Conservation (phyloP, 2,113 vertebrate genomes). For the Cebidichthys violaceus region DNA sequence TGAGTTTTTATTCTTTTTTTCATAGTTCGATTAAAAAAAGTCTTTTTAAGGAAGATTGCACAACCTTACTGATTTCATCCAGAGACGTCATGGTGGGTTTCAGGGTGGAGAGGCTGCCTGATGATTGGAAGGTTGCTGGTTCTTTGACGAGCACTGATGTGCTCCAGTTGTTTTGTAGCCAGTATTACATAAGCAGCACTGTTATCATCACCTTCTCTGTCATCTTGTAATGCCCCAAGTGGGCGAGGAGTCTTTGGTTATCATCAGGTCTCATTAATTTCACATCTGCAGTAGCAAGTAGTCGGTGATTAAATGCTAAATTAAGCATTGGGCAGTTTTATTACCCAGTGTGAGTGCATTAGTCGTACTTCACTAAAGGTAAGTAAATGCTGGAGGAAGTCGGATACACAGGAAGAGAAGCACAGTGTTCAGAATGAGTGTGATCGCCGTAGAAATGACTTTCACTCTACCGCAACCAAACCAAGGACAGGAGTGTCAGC, state of each 20-base stretch:
- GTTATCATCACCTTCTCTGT: no score
- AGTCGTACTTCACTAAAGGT: background rate
- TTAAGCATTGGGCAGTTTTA: background rate
- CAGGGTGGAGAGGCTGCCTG: no score
- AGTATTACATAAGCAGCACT: background rate
- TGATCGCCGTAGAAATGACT: background rate
- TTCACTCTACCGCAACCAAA: background rate
- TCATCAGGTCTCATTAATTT: background rate
- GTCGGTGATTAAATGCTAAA: background rate
- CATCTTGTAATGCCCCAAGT: background rate
- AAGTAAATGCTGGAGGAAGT: background rate
- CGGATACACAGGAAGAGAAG: background rate
- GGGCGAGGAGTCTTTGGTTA: background rate
- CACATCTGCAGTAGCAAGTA: background rate
- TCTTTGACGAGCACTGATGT: background rate
- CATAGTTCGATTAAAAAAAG: no score
- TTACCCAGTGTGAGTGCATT: background rate
- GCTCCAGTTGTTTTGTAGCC: background rate
- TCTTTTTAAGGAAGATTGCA: no score
- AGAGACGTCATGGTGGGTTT: no score
- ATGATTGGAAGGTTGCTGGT: background rate
- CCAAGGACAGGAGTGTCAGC: background rate
- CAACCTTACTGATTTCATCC: no score
- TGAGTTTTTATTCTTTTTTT: no score
- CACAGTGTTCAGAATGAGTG: background rate